These are phyloP conservation scores for Homalodisca vitripennis DNA, from an alignment of 1,140 invertebrate species.

Conservation along the genomic window DNA sequence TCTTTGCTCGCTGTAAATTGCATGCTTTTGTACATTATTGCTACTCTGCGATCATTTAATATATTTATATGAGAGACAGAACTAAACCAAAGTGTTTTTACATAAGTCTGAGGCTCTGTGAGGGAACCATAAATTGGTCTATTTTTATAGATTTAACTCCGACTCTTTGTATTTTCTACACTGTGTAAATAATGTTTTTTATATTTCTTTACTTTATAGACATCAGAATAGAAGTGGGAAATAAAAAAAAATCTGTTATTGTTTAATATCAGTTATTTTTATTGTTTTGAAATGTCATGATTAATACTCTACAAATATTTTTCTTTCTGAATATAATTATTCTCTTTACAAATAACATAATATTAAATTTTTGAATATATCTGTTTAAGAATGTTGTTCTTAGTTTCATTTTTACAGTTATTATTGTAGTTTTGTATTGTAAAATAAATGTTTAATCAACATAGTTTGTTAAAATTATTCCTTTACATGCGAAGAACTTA, in stretches of 20 bases:
- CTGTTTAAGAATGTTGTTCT: too few species aligned
- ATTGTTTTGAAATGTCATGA: too few species aligned
- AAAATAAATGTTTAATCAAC: too few species aligned
- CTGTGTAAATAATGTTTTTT: slow-evolving; percentile 19
- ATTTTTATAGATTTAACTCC: slow-evolving; percentile 25
- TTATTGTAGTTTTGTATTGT: too few species aligned
- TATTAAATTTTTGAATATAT: too few species aligned
- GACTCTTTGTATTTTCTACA: slow-evolving; percentile 19
- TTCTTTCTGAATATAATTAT: too few species aligned
- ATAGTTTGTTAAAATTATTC: too few species aligned
- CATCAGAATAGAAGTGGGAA: not conserved
- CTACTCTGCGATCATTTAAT: not conserved
- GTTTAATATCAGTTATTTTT: not conserved
- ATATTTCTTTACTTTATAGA: not conserved
- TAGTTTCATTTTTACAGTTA: too few species aligned
- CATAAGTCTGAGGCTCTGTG: slow-evolving; percentile 12
- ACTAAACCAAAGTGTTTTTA: slow-evolving; percentile 13
- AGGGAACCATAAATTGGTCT: slow-evolving; percentile 23
- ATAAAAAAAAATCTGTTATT: not conserved
- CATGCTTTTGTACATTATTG: not conserved
- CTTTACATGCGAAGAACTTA: too few species aligned
- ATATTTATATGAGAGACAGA: slow-evolving; percentile 1
- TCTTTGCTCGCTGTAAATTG: slow-evolving; percentile 2
- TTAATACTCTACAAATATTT: too few species aligned
- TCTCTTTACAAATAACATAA: too few species aligned